Base-by-base conservation (phyloP, 2,113 vertebrate species). In the Lycocorax pyrrhopterus region DNA sequence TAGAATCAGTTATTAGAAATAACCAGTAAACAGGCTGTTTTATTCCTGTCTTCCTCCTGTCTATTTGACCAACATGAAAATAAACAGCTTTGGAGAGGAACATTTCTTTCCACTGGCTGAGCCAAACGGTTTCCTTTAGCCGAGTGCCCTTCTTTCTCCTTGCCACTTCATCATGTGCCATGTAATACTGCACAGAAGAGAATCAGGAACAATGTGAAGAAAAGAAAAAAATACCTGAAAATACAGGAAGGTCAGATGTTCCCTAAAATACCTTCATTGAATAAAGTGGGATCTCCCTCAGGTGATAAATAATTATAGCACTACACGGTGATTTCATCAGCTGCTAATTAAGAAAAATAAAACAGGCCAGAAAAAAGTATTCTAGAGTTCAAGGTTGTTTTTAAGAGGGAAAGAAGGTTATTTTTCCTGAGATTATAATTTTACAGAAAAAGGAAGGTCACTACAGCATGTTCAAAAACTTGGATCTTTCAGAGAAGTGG, bases 291-390 rank as follows among this genome's bases (percentile, higher is more conserved):
- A 63, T 84, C 35, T 93, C 84, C 92, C 96, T 87, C 22, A 84
- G 92, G 91, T 77, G 77, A 87, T 81, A 95, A 95, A 73, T 77
- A 93, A 95, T 96, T 95, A 91, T 94, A 78, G 89, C 87, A 96
- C 44, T 92, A 84, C 41, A 53, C 43, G 30, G 84, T 37, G 22
- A 77, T 90, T 94, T 92, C 37, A 96, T 75, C 62, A 93, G 66
- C 89, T 73, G 30, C 91, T 96, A 96, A 79, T 97, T 94, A 96
- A 83, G 76, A 95, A 94, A 96, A 95, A 92, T 87, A 92, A 85
- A 93, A 89, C 53, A 73, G 89, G 87, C 56, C 68, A 90, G 74
- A 27, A 93, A 81, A 91, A 93, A 66, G 37, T 4, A 71, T 33
- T 60, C 37, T 44, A 53, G 85, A 86, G 62, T 95, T 93, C 92